Conservation (phyloP, 2,113 vertebrate genomes). For the Ellobius talpinus region DNA sequence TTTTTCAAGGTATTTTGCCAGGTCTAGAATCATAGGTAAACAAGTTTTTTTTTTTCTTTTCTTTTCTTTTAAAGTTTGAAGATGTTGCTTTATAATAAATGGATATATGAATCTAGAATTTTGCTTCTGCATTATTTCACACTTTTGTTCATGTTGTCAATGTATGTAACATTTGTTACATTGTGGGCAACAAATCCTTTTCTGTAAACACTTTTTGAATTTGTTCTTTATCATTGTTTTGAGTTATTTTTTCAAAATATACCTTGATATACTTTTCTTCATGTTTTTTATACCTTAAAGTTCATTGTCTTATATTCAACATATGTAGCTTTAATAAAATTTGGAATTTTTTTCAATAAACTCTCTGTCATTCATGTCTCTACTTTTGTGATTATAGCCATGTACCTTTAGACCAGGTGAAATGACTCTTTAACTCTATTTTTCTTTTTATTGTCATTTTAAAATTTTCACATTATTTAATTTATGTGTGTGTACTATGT, state of each 20-base stretch:
- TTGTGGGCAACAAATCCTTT: background rate
- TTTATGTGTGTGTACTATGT: background rate
- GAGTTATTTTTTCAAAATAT: background rate
- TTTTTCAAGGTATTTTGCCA: background rate
- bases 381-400: constrained; percentile 5
- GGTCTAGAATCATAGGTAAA: constrained; percentile 10
- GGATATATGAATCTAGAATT: background rate
- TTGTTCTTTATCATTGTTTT: background rate
- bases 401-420: background rate
- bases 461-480: background rate
- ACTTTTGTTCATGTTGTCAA: background rate
- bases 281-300: background rate
- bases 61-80: background rate
- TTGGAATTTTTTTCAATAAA: background rate
- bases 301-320: background rate
- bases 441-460: background rate
- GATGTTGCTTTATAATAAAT: background rate
- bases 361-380: background rate
- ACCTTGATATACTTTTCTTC: background rate
- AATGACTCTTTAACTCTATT: background rate
- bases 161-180: background rate
- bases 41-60: background rate
- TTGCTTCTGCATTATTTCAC: background rate
- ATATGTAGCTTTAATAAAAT: constrained; percentile 35
- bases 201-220: background rate